Evolutionary conservation across 2,113 vertebrate genomes (phyloP), one percentile per base, ranked within the genome.

Genomic region (Psilopogon haemacephalus): DNA sequence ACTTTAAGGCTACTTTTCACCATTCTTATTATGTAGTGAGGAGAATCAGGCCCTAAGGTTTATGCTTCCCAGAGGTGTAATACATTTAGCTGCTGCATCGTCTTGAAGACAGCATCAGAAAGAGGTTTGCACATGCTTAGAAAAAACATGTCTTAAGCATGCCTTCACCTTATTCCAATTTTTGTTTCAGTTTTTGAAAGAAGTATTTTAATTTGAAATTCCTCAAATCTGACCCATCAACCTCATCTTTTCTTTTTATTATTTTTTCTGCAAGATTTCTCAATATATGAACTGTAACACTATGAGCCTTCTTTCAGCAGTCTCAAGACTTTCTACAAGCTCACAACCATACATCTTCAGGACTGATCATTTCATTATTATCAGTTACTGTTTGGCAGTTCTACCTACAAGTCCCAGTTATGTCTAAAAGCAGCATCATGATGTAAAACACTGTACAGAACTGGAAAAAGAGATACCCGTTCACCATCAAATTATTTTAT

Each of bases 71-170:
- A 68, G 35, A 33, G 16, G 93, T 83, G 71, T 28, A 93, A 91
- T 86, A 85, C 16, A 81, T 95, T 89, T 94, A 94, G 56, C 65
- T 91, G 48, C 85, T 83, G 78, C 72, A 91, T 87, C 82, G 75
- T 94, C 82, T 73, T 91, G 87, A 91, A 96, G 79, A 87, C 79
- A 94, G 68, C 79, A 92, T 93, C 94, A 89, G 88, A 94, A 89
- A 79, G 42, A 84, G 32, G 56, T 83, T 85, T 87, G 87, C 19
- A 91, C 82, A 74, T 91, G 89, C 60, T 94, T 89, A 77, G 91
- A 95, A 96, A 78, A 95, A 92, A 83, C 56, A 80, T 6, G 12
- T 77, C 46, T 64, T 64, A 40, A 74, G 24, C 58, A 70, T 79
- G 64, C 35, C 20, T 52, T 92, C 48, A 63, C 33, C n/a, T 73